Conservation (phyloP, 2,113 vertebrate genomes). For the Hoplias malabaricus region DNA sequence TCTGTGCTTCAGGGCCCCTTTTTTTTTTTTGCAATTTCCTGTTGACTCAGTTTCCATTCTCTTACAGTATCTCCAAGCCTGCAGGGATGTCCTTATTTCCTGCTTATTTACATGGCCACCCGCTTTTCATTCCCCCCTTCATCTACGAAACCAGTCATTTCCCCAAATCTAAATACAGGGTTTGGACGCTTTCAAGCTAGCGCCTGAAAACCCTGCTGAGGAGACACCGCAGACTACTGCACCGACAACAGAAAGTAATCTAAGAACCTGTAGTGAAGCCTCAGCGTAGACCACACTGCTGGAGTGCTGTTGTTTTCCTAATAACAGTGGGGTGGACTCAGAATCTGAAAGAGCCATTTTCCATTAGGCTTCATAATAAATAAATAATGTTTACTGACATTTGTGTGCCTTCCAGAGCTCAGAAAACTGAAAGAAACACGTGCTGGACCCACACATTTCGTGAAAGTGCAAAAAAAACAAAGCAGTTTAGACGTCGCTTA, state of each 20-base stretch:
- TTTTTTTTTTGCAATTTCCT: conserved; percentile 53
- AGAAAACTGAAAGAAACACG: too few relatives aligned
- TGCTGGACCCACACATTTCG: too few relatives aligned
- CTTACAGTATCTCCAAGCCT: conserved; percentile 24
- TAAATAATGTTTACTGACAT: background rate
- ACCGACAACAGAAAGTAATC: background rate
- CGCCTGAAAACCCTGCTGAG: background rate
- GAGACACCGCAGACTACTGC: background rate
- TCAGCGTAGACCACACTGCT: background rate
- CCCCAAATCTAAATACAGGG: background rate
- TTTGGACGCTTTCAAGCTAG: background rate
- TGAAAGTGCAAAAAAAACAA: background rate
- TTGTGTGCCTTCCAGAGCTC: too few relatives aligned
- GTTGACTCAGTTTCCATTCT: conserved; percentile 39
- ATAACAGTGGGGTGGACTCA: background rate
- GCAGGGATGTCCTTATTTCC: conserved; percentile 42
- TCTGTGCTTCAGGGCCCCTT: conserved; percentile 16
- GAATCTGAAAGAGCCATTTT: background rate
- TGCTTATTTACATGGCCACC: conserved; percentile 18
- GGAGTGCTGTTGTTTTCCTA: background rate
- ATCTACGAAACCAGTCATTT: conserved; percentile 26
- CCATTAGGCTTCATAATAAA: too few relatives aligned
- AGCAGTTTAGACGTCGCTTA: conserved; percentile 61
- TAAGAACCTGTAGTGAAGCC: background rate
- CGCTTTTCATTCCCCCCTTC: conserved; percentile 14